Evolutionary conservation across 2,113 vertebrate genomes (phyloP).

Genomic region (Nyctereutes procyonoides): DNA sequence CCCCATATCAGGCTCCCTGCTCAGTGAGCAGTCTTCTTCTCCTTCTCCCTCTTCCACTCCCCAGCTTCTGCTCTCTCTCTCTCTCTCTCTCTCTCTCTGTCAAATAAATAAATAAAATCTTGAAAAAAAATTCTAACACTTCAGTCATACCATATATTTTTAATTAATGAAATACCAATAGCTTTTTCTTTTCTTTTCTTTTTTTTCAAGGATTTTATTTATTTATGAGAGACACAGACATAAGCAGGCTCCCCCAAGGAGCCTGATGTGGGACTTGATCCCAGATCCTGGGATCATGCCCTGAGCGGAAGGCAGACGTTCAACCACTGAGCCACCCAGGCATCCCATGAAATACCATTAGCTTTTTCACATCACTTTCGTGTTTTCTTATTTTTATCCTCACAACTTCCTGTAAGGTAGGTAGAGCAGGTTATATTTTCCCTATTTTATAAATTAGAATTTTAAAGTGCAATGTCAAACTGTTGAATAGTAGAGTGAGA

Average conservation of each 20-base stretch:
- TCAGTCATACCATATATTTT: not conserved
- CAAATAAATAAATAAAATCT: not conserved
- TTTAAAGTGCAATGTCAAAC: not conserved
- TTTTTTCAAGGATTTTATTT: no score
- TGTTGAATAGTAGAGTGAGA: not conserved
- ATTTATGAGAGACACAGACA: no score
- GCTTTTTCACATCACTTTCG: not conserved
- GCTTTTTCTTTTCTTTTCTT: not conserved
- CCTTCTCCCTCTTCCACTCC: not conserved
- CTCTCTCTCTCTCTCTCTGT: not conserved
- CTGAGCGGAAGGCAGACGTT: no score
- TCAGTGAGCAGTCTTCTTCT: not conserved
- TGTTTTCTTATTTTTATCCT: slow-evolving; percentile 23
- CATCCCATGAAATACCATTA: not conserved
- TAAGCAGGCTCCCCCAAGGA: no score
- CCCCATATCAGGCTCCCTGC: not conserved
- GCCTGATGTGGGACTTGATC: no score
- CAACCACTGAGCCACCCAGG: no score
- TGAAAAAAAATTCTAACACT: not conserved
- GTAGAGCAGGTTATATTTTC: not conserved
- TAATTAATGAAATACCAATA: not conserved
- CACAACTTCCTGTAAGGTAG: not conserved
- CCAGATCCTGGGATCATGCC: no score
- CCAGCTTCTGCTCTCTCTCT: not conserved
- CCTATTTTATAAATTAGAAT: not conserved